A percentile compares a stretch with the other conserved stretches of the same genome.
Evolutionary conservation across 2,113 vertebrate genomes (phyloP).

Genomic region (Shinisaurus crocodilurus): DNA sequence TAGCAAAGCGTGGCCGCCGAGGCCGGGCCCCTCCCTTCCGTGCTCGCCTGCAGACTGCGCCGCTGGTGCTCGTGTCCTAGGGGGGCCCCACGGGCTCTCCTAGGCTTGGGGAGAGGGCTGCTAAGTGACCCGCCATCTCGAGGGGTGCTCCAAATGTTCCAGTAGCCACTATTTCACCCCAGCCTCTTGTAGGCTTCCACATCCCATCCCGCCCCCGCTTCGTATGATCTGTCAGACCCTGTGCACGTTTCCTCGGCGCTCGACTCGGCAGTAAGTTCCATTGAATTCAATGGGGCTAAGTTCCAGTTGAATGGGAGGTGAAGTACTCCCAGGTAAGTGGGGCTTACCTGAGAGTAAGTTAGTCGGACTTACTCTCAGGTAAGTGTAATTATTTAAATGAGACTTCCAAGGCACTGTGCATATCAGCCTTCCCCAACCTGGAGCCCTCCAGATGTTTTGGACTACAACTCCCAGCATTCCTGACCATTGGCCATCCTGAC

Average conservation of each 20-base stretch:
- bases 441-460: too few species aligned
- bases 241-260: neutral
- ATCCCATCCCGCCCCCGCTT: neutral
- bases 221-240: neutral
- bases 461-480: too few species aligned
- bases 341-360: too few species aligned
- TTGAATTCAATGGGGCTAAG: neutral
- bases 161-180: neutral
- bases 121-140: neutral
- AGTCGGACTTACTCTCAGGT: too few species aligned
- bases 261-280: neutral
- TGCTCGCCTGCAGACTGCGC: too few species aligned
- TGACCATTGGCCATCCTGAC: too few species aligned
- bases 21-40: neutral
- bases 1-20: constrained; percentile 46
- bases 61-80: too few species aligned
- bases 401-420: too few species aligned
- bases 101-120: neutral
- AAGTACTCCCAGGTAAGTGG: too few species aligned
- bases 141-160: neutral
- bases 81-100: neutral
- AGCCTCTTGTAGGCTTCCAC: too few species aligned
- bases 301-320: too few species aligned
- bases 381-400: neutral
- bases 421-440: too few species aligned